phyloP scores from a whole-genome alignment of 2,797 vertebrate species.

The Natrix natrix region DNA sequence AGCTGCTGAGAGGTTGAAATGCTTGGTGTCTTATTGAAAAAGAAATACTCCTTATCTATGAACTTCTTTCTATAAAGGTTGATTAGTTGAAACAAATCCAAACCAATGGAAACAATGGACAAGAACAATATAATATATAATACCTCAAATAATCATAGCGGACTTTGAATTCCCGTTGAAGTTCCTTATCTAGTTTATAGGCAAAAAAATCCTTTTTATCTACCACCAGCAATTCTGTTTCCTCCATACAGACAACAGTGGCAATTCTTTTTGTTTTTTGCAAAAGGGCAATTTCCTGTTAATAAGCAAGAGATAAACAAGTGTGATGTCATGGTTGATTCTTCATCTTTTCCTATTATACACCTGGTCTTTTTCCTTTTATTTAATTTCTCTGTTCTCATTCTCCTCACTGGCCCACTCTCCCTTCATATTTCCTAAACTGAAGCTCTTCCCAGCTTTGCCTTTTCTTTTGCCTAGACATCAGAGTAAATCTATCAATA shows the following conservation, averaged over 20 bases:
- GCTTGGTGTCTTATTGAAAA: background rate
- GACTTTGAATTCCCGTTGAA: constrained; percentile 59
- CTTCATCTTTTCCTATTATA: background rate
- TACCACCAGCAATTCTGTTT: constrained; percentile 70
- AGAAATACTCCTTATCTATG: background rate
- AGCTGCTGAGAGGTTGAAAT: background rate
- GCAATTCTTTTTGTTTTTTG: constrained; percentile 44
- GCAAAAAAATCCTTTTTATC: constrained; percentile 67
- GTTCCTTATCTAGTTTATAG: constrained; percentile 62
- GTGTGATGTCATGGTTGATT: background rate
- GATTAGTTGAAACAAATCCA: background rate
- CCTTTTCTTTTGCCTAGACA: background rate
- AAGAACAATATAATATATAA: background rate
- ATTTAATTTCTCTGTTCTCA: background rate
- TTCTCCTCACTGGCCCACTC: background rate
- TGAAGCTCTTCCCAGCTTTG: too few relatives aligned
- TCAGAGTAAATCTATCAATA: background rate
- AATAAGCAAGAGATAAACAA: background rate
- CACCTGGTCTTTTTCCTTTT: background rate
- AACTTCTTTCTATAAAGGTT: background rate
- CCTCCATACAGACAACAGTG: constrained; percentile 70
- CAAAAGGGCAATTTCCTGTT: constrained; percentile 66
- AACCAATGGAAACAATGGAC: background rate
- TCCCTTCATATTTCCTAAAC: background rate
- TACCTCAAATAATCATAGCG: constrained; percentile 67